Evolutionary conservation across 1,140 invertebrate genomes (phyloP).

Genomic region (Hyles euphorbiae): DNA sequence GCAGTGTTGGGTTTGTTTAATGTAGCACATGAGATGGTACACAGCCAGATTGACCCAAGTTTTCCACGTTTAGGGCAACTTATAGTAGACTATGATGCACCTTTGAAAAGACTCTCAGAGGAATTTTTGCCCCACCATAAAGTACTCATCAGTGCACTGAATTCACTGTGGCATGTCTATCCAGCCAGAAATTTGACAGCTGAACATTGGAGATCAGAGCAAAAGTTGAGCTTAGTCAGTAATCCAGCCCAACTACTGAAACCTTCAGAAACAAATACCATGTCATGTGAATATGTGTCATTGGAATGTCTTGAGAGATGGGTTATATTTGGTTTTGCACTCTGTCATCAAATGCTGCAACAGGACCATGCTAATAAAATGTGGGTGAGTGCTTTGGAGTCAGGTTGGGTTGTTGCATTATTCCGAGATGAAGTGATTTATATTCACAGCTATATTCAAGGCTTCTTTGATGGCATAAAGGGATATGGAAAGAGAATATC

Average conservation of each 20-base stretch:
- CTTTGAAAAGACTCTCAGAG: conserved; percentile 96
- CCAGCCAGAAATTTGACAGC: conserved; percentile 92
- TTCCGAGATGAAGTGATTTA: conserved; percentile 98
- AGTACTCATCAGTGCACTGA: conserved; percentile 88
- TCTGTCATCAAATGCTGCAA: conserved; percentile 90
- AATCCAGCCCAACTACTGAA: conserved; percentile 94
- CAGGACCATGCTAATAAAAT: conserved; percentile 90
- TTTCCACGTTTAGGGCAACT: conserved; percentile 97
- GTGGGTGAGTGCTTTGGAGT: conserved; percentile 94
- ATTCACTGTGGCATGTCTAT: conserved; percentile 93
- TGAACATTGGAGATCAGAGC: conserved; percentile 94
- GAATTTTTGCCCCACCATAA: conserved; percentile 98
- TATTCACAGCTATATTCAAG: conserved; percentile 95
- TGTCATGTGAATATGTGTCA: conserved; percentile 98
- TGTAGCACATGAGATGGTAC: conserved; percentile 96
- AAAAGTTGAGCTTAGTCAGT: conserved; percentile 95
- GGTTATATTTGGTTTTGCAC: conserved; percentile 95
- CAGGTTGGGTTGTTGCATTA: conserved; percentile 94
- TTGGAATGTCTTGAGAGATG: conserved; percentile 96
- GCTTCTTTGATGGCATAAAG: conserved; percentile 96
- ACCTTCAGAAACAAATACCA: conserved; percentile 95
- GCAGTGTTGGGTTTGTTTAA: conserved; percentile 97
- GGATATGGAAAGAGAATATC: conserved; percentile 94
- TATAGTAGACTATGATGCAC: conserved; percentile 98
- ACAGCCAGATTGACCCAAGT: conserved; percentile 92